These are phyloP conservation scores for Eciton burchellii DNA, from an alignment of 1,140 invertebrate genomes.

Conservation along the genomic window DNA sequence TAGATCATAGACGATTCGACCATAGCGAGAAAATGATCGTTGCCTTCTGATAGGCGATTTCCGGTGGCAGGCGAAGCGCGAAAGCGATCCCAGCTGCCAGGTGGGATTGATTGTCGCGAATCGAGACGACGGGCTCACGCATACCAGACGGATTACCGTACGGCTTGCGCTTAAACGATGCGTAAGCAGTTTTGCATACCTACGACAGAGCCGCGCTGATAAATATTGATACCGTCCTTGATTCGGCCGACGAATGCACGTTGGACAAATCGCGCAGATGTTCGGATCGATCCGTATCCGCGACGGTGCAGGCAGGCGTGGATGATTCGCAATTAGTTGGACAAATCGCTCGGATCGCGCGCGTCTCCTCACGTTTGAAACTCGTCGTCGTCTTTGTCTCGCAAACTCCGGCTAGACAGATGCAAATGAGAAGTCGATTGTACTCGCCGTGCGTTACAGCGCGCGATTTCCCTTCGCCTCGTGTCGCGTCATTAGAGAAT, in stretches of 20 bases:
- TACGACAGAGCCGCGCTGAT: conserved; percentile 28
- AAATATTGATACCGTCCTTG: conserved; percentile 48
- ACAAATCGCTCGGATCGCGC: no score
- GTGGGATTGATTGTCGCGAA: conserved; percentile 57
- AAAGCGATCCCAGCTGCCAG: conserved; percentile 34
- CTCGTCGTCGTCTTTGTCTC: no score
- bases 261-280: conserved; percentile 36
- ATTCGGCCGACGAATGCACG: conserved; percentile 11
- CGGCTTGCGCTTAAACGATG: conserved; percentile 38
- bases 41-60: conserved; percentile 57
- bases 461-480: background rate
- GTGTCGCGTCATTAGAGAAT: background rate
- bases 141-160: conserved; percentile 64
- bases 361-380: no score
- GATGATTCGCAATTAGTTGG: background rate
- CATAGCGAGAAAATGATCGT: conserved; percentile 54
- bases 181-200: conserved; percentile 63
- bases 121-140: conserved; percentile 57
- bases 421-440: no score
- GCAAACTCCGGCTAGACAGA: no score
- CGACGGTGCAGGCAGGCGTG: conserved; percentile 5
- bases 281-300: background rate
- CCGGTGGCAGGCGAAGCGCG: conserved; percentile 38
- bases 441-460: no score
- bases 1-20: background rate